Conservation (phyloP, 2,797 vertebrate species). For the Oreochromis mossambicus region DNA sequence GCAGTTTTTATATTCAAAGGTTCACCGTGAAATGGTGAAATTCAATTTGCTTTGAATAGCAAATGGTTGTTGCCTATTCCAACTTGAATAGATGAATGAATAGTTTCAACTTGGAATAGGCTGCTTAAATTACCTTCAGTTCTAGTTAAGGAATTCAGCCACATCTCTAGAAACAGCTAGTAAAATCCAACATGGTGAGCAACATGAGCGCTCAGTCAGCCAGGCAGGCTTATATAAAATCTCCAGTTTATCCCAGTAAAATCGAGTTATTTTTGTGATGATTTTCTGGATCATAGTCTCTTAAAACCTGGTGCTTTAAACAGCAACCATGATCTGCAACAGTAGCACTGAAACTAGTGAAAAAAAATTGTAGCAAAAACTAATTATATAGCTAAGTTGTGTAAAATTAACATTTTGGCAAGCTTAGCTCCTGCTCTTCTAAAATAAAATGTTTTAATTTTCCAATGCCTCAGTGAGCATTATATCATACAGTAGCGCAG, state of each 20-base stretch:
- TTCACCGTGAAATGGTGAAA: not conserved
- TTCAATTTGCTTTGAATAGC: not conserved
- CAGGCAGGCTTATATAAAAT: not conserved
- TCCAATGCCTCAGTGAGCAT: not conserved
- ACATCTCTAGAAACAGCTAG: not conserved
- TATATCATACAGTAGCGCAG: accelerated
- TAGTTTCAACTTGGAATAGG: not conserved
- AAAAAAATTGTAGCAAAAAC: not conserved
- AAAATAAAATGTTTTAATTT: not conserved
- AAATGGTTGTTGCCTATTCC: not conserved
- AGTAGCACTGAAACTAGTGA: not conserved
- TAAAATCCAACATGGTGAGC: not conserved
- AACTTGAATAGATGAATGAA: accelerated
- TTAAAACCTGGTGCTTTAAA: not conserved
- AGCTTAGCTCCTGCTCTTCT: not conserved
- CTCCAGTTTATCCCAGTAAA: not conserved
- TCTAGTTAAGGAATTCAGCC: not conserved
- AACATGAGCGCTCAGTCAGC: not conserved
- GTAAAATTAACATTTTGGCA: not conserved
- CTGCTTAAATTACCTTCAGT: not conserved
- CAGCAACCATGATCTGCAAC: not conserved
- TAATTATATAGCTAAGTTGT: not conserved
- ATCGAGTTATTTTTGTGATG: not conserved
- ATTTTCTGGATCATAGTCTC: not conserved
- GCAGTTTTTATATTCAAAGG: not conserved